Conservation (phyloP, 2,113 vertebrate genomes). For the Dicaeum eximium region DNA sequence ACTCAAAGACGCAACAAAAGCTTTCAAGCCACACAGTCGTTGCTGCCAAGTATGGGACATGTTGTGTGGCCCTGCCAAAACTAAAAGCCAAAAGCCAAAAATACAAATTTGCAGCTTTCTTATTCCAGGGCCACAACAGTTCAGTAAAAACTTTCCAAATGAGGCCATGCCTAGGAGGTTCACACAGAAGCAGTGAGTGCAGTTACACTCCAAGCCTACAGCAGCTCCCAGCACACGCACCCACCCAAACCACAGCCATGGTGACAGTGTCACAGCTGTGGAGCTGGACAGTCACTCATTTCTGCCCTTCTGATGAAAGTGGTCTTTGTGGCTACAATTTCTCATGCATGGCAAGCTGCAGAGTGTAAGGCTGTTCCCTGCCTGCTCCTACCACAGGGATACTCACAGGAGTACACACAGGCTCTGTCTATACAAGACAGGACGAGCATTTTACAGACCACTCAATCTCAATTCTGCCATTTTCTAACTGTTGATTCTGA, state of each 20-base stretch:
- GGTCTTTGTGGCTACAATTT: neutral
- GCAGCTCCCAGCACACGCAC: too few species aligned
- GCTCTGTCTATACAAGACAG: fast-evolving
- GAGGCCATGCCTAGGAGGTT: neutral
- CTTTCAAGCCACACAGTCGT: neutral
- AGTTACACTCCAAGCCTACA: neutral
- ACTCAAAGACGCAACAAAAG: neutral
- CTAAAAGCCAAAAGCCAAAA: slow-evolving; percentile 41
- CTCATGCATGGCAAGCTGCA: fast-evolving
- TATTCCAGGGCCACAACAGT: neutral
- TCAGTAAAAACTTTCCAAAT: neutral
- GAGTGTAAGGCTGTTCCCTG: neutral
- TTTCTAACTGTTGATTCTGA: neutral
- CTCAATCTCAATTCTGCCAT: neutral
- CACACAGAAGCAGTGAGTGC: neutral
- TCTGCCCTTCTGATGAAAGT: neutral
- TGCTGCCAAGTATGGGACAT: slow-evolving; percentile 39
- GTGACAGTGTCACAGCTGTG: neutral
- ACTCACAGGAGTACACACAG: neutral
- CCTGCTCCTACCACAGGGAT: fast-evolving
- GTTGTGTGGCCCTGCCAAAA: slow-evolving; percentile 15
- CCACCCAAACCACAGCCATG: fast-evolving
- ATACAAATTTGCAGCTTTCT: slow-evolving; percentile 41
- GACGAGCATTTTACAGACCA: neutral
- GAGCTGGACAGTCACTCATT: neutral